Percentiles rank a stretch among this genome's conserved stretches.
Conservation (phyloP, 1,140 invertebrate genomes). For the Orchestia grillus region DNA sequence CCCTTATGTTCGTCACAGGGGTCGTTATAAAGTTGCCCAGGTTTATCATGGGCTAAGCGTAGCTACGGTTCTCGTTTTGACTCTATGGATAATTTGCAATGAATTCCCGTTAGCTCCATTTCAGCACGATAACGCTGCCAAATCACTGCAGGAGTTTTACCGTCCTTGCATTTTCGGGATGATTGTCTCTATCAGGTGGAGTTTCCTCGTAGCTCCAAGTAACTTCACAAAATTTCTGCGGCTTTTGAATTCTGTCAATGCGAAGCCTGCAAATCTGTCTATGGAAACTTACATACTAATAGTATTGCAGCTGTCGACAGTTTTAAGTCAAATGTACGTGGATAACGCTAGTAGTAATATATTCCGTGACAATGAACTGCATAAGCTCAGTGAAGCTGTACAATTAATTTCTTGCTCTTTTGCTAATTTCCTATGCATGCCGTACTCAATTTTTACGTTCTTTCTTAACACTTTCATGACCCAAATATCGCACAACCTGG, state of each 20-base stretch:
- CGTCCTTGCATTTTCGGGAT: neutral
- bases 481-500: neutral
- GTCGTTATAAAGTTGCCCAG: neutral
- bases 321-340: neutral
- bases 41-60: neutral
- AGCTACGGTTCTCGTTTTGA: neutral
- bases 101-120: neutral
- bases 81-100: neutral
- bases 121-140: neutral
- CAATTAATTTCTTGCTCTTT: no score
- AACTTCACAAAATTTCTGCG: neutral
- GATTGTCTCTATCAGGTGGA: neutral
- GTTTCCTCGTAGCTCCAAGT: neutral
- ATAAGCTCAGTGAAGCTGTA: no score
- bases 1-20: neutral
- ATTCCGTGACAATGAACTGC: no score
- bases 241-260: neutral
- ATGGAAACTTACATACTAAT: neutral
- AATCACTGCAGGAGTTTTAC: neutral
- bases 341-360: no score
- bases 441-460: neutral
- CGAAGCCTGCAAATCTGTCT: neutral
- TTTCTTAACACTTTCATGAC: neutral
- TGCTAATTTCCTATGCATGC: neutral
- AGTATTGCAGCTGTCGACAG: neutral